Conservation (phyloP, 2,113 vertebrate genomes). For the Blennius ocellaris region DNA sequence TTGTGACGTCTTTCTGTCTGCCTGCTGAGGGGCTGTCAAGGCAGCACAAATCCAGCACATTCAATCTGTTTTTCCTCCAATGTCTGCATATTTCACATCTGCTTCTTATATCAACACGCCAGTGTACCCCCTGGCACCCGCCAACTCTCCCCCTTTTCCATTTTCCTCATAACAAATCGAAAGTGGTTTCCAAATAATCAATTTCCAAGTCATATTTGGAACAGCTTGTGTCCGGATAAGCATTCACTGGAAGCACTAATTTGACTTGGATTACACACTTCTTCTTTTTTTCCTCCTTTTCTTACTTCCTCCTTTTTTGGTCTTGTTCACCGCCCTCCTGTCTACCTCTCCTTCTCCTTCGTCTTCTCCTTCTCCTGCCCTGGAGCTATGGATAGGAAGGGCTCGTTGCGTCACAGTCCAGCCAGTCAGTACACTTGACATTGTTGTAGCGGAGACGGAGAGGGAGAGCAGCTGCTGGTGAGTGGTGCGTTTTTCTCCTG, state of each 20-base stretch:
- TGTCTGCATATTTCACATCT: constrained; percentile 76
- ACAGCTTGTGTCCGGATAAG: constrained; percentile 34
- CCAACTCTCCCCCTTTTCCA: constrained; percentile 23
- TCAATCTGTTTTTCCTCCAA: constrained; percentile 46
- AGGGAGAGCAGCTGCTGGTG: constrained; percentile 70
- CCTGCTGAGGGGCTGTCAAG: too few relatives aligned
- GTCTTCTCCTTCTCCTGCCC: constrained; percentile 60
- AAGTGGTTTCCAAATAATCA: constrained; percentile 52
- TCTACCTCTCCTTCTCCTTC: constrained; percentile 39
- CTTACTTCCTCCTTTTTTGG: constrained; percentile 73
- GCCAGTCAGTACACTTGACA: constrained; percentile 65
- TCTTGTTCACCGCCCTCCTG: constrained; percentile 56
- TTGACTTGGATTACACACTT: constrained; percentile 28
- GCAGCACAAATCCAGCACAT: background rate
- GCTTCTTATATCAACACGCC: constrained; percentile 69
- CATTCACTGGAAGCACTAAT: constrained; percentile 24
- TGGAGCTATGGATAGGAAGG: constrained; percentile 66
- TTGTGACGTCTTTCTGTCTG: background rate
- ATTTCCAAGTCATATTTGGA: constrained; percentile 56
- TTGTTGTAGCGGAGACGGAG: constrained; percentile 42
- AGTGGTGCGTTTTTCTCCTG: constrained; percentile 36
- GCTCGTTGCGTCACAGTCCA: constrained; percentile 68
- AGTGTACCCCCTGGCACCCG: constrained; percentile 42
- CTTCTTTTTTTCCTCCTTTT: background rate
- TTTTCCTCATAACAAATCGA: constrained; percentile 27